These are phyloP conservation scores for Oostethus manadensis DNA, from an alignment of 2,113 vertebrate genomes.

Conservation along the genomic window DNA sequence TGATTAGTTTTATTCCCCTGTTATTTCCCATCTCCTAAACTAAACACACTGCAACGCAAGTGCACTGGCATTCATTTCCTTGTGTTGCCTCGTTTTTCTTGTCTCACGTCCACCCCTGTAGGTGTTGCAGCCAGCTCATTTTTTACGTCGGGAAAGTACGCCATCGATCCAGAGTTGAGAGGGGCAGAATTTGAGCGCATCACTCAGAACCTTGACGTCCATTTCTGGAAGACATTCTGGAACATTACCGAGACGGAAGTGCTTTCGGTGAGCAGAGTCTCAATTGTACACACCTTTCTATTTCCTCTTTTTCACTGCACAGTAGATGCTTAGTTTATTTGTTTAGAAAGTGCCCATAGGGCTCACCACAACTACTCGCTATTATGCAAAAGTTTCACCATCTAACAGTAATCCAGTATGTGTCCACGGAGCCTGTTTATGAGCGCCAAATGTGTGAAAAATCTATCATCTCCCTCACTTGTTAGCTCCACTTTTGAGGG, in stretches of 20 bases:
- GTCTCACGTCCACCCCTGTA: constrained; percentile 35
- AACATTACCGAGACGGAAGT: constrained; percentile 87
- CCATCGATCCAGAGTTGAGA: constrained; percentile 84
- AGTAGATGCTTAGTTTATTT: too few relatives aligned
- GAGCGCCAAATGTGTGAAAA: too few relatives aligned
- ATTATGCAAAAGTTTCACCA: neutral
- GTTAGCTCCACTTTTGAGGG: too few relatives aligned
- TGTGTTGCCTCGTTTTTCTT: neutral
- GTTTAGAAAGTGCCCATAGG: fast-evolving
- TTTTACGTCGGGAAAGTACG: constrained; percentile 85
- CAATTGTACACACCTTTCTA: neutral
- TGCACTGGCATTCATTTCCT: neutral
- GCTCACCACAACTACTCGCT: neutral
- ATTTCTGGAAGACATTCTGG: constrained; percentile 91
- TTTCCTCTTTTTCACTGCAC: neutral
- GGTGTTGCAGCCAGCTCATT: constrained; percentile 85
- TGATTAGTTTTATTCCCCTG: constrained; percentile 1
- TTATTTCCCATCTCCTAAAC: neutral
- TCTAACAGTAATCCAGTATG: too few relatives aligned
- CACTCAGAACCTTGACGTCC: constrained; percentile 85
- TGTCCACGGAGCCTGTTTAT: too few relatives aligned
- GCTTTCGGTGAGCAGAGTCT: constrained; percentile 72
- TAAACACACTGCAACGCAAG: neutral
- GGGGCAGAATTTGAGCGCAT: constrained; percentile 84
- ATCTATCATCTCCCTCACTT: too few relatives aligned